Conservation (phyloP, 2,888 invertebrate species). For the Cotesia congregata region DNA sequence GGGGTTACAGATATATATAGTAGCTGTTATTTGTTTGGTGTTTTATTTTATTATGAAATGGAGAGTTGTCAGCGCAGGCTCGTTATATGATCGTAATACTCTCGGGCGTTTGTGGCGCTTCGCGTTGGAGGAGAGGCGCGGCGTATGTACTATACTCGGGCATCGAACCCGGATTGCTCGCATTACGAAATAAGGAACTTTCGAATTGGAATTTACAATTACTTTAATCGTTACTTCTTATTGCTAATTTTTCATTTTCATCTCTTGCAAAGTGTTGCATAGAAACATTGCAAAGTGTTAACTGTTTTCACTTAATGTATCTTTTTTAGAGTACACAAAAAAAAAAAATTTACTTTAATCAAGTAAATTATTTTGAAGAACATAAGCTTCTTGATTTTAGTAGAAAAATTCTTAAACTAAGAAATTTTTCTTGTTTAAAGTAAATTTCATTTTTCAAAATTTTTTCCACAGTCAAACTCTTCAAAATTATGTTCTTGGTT, state of each 20-base stretch:
- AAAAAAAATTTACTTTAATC: too few relatives aligned
- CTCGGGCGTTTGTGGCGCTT: conserved; percentile 37
- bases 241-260: not conserved
- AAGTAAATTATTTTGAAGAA: too few relatives aligned
- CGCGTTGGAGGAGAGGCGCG: conserved; percentile 48
- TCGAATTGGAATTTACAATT: conserved; percentile 51
- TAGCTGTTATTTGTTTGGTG: not conserved
- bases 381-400: too few relatives aligned
- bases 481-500: too few relatives aligned
- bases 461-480: too few relatives aligned
- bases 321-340: too few relatives aligned
- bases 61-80: conserved; percentile 35
- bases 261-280: not conserved
- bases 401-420: too few relatives aligned
- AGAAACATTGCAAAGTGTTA: not conserved
- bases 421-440: too few relatives aligned
- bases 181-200: conserved; percentile 64
- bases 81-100: not conserved
- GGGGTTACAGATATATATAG: not conserved
- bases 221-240: conserved; percentile 41
- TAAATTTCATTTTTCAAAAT: too few relatives aligned
- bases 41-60: conserved; percentile 36
- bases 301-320: not conserved
- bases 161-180: conserved; percentile 62
- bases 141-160: conserved; percentile 47